These are phyloP conservation scores for Malurus elegans DNA, from an alignment of 2,113 vertebrate species.

Conservation along the genomic window DNA sequence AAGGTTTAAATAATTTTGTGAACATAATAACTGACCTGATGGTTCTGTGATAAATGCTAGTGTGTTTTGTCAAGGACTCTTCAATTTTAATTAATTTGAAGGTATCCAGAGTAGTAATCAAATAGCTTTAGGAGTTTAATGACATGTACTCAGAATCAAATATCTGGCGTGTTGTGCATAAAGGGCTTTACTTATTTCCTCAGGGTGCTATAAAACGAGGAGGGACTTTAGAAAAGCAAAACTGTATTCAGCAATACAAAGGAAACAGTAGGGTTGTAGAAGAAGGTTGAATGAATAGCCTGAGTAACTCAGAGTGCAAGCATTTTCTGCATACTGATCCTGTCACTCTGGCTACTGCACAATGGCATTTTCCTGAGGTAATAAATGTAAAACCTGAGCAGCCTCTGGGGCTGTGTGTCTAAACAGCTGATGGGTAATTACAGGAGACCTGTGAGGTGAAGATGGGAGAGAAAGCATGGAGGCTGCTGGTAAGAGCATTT, in stretches of 20 bases:
- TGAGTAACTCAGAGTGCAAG: background rate
- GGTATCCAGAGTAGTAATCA: slow-evolving; percentile 6
- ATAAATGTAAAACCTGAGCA: background rate
- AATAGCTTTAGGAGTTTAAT: background rate
- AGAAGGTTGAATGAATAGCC: background rate
- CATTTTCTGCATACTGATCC: background rate
- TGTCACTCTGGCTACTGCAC: slow-evolving; percentile 16
- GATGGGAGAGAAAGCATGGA: background rate
- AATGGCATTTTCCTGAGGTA: slow-evolving; percentile 39
- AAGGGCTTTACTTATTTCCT: background rate
- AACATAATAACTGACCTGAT: slow-evolving; percentile 18
- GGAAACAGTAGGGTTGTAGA: background rate
- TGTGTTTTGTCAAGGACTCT: slow-evolving; percentile 9
- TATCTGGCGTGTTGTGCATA: background rate
- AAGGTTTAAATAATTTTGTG: slow-evolving; percentile 41
- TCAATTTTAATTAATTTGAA: slow-evolving; percentile 58
- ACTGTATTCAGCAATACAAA: background rate
- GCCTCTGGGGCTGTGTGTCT: background rate
- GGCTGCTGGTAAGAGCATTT: background rate
- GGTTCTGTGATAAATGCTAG: background rate
- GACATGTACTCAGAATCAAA: background rate
- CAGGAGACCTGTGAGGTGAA: background rate
- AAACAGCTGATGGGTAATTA: slow-evolving; percentile 53
- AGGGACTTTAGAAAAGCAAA: background rate
- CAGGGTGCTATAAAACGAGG: background rate